phyloP scores from a whole-genome alignment of 2,888 invertebrate genomes.

The Hypercompe scribonia region DNA sequence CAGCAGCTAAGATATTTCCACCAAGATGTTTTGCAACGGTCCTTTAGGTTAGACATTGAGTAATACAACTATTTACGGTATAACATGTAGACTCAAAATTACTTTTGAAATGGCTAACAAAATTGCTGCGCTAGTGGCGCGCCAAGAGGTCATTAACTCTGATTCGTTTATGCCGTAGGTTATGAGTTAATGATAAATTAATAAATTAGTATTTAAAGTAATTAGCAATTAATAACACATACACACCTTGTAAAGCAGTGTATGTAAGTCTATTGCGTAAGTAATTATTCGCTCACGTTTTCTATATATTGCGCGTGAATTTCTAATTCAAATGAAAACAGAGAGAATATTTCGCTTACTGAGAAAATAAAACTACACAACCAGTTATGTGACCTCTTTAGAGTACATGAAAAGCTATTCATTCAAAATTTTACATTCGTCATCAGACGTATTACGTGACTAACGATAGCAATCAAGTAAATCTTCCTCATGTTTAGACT shows the following conservation, averaged over 20 bases:
- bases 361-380: not conserved
- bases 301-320: not conserved
- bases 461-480: not conserved
- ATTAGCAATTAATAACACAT: not conserved
- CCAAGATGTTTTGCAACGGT: slow-evolving; percentile 54
- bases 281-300: not conserved
- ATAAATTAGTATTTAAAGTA: not conserved
- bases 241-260: not conserved
- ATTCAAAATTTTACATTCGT: not conserved
- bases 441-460: not conserved
- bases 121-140: slow-evolving; percentile 31
- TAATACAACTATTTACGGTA: slow-evolving; percentile 52
- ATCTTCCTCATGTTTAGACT: not conserved
- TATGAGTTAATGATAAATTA: slow-evolving; percentile 11
- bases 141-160: slow-evolving; percentile 24
- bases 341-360: not conserved
- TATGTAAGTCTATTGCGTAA: not conserved
- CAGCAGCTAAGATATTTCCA: slow-evolving; percentile 30
- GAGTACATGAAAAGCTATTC: not conserved
- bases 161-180: slow-evolving; percentile 25
- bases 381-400: not conserved
- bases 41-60: slow-evolving; percentile 57
- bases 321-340: not conserved
- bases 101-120: slow-evolving; percentile 49
- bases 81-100: slow-evolving; percentile 55